Percentiles rank a stretch among this genome's conserved stretches.
Evolutionary conservation across 2,113 vertebrate species (phyloP).

Genomic region (Rhinoderma darwinii): DNA sequence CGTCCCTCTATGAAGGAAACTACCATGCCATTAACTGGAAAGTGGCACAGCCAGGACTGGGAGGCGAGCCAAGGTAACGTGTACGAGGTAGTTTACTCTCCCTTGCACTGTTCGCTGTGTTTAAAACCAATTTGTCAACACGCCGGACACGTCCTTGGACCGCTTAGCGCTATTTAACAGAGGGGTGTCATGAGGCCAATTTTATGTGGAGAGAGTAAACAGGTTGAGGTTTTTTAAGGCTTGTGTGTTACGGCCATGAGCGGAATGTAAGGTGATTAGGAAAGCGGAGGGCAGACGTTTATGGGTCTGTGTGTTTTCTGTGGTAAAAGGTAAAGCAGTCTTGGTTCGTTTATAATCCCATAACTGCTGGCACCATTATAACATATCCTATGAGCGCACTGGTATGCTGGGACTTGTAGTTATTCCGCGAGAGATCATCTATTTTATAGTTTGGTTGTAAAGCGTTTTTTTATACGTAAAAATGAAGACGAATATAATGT

Average conservation of each 20-base stretch:
- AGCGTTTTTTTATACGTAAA: background rate
- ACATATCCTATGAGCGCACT: background rate
- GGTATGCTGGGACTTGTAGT: background rate
- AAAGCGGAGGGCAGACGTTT: background rate
- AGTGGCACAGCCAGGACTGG: conserved; percentile 2
- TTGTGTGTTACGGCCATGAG: background rate
- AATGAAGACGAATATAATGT: background rate
- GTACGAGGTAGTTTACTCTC: conserved; percentile 2
- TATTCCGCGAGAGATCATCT: background rate
- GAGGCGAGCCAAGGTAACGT: conserved; percentile 49
- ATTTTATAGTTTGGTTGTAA: background rate
- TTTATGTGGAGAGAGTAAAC: conserved; percentile 26
- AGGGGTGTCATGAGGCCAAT: conserved; percentile 15
- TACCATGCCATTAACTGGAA: conserved; percentile 26
- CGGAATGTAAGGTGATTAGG: background rate
- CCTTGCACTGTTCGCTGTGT: background rate
- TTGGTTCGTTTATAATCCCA: background rate
- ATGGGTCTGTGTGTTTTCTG: background rate
- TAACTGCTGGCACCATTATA: background rate
- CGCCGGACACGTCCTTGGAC: conserved; percentile 25
- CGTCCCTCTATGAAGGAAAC: conserved; percentile 7
- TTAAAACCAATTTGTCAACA: conserved; percentile 41
- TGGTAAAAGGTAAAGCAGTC: background rate
- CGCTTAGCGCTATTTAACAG: background rate
- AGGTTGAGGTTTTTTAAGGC: background rate